Evolutionary conservation across 2,113 vertebrate genomes (phyloP), one percentile per base, ranked within the genome.

Genomic region (Cariama cristata): DNA sequence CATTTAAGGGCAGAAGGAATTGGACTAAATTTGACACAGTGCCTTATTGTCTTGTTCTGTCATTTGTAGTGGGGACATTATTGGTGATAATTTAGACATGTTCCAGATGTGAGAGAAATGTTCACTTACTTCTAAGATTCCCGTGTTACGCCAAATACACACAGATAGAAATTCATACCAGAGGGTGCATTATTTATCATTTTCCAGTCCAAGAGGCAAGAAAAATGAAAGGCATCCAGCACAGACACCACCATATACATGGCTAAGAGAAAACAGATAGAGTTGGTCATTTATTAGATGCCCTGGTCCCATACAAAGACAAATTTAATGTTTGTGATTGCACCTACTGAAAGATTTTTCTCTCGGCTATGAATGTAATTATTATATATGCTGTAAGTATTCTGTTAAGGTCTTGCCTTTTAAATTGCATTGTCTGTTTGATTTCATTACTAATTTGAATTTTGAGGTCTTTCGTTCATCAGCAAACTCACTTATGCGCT

Each of bases 41-140:
- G 71, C 73, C 60, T 84, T 53, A 80, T 40, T 68, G 76, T 76
- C 84, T 79, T 86, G 73, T 95, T 93, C 53, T 85, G 55, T 55
- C 74, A 62, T 94, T 93, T 91, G 86, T 90, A 73, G 85, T 44
- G n/a, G 38, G 66, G 83, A 91, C 3, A 0, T 91, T 84, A 69
- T 24, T 93, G 89, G 76, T 82, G 89, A 91, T 86, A 94, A 94
- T 93, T 94, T 56, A 72, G 87, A 97, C 49, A 15, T 33, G 27
- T 82, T 91, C 90, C 94, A 97, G 90, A 94, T 94, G 87, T 30
- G 33, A 91, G 28, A 95, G 83, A 94, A 85, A 92, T 79, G 76
- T 86, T 95, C 89, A 12, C 69, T 94, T 80, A 74, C 90, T 91
- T 96, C 75, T 95, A 79, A 85, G 86, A 71, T 96, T 95, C 76